These are phyloP conservation scores for Hyaena hyaena DNA, from an alignment of 2,113 vertebrate species.

Conservation along the genomic window DNA sequence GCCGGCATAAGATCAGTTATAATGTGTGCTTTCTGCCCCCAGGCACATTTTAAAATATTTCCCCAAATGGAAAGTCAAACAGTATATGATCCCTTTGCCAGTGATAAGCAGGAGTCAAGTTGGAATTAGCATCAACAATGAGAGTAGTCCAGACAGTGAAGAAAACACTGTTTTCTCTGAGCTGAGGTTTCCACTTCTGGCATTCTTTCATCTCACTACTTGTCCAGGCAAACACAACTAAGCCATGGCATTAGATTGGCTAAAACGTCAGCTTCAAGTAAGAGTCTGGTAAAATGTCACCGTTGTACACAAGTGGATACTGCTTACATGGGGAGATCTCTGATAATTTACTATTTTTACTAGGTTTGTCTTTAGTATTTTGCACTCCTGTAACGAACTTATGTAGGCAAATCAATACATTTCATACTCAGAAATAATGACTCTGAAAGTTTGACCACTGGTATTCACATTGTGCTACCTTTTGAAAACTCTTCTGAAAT, in stretches of 20 bases:
- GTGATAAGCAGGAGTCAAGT: not conserved
- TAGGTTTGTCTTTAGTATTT: not conserved
- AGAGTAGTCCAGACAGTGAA: not conserved
- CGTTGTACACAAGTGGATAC: rapidly evolving
- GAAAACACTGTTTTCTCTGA: not conserved
- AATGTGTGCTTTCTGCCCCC: not conserved
- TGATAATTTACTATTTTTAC: not conserved
- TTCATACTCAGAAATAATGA: not conserved
- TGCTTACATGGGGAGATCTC: not conserved
- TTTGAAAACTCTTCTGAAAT: not conserved
- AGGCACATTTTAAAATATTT: constrained; percentile 49
- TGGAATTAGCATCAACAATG: not conserved
- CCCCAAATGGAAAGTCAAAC: not conserved
- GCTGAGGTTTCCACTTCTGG: not conserved
- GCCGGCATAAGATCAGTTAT: not conserved
- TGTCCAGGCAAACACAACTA: not conserved
- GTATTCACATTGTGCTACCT: not conserved
- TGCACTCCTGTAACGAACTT: not conserved
- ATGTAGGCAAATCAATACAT: not conserved
- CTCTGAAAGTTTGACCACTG: not conserved
- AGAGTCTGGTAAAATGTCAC: too few species aligned
- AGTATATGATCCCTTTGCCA: not conserved
- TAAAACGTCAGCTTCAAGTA: not conserved
- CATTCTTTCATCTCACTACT: not conserved
- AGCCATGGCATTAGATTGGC: not conserved